A percentile compares a stretch with the other conserved stretches of the same genome.
phyloP scores from a whole-genome alignment of 2,888 invertebrate species.

The Celastrina argiolus region DNA sequence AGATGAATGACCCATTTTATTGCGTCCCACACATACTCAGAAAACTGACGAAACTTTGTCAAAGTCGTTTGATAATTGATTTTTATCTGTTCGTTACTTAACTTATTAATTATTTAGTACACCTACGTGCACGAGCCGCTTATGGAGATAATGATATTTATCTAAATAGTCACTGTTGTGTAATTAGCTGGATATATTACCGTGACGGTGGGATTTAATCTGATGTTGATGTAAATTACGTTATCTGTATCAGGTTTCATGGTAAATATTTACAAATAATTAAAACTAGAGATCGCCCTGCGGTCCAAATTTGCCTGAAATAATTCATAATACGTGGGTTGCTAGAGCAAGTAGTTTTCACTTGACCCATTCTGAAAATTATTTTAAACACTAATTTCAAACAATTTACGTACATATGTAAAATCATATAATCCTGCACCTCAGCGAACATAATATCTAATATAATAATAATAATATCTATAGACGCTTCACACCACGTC shows the following conservation, averaged over 20 bases:
- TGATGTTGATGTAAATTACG: neutral
- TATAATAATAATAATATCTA: no score
- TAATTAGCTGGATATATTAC: neutral
- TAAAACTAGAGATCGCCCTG: no score
- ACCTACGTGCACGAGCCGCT: neutral
- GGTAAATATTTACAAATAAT: neutral
- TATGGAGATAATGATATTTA: neutral
- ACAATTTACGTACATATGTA: no score
- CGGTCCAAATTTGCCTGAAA: no score
- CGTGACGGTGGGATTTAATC: neutral
- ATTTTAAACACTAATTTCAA: no score
- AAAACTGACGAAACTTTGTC: neutral
- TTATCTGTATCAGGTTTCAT: neutral
- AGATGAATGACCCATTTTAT: neutral
- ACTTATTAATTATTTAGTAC: constrained; percentile 8
- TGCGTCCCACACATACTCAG: neutral
- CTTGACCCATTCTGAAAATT: no score
- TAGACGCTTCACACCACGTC: no score
- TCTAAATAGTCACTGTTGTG: neutral
- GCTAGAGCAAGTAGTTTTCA: no score
- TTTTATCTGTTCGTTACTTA: constrained; percentile 1
- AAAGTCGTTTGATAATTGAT: neutral
- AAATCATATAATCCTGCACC: no score
- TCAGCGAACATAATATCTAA: no score
- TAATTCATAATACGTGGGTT: no score